Evolutionary conservation across 2,113 vertebrate species (phyloP).

Genomic region (Bambusicola thoracicus): DNA sequence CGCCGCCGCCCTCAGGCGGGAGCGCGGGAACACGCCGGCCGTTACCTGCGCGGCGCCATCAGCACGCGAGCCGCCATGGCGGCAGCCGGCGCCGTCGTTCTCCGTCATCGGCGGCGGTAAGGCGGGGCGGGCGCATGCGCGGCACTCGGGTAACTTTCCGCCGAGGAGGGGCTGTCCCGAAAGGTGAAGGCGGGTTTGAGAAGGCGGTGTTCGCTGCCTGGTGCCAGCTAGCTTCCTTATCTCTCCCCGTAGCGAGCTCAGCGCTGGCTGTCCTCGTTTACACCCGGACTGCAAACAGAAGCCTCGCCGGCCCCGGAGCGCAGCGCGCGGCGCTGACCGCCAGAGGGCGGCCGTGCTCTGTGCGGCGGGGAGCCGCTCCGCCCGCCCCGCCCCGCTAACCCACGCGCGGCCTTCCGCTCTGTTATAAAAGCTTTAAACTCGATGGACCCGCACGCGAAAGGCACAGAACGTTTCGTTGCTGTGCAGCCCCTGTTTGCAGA

Average conservation of each 20-base stretch:
- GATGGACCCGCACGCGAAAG: neutral
- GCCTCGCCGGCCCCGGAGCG: too few species aligned
- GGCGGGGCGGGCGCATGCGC: neutral
- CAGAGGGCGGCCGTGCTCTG: conserved; percentile 68
- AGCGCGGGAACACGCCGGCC: too few species aligned
- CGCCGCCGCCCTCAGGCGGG: too few species aligned
- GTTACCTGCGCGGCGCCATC: neutral
- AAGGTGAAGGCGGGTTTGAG: too few species aligned
- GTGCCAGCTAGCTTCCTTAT: neutral
- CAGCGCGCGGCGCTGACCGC: neutral
- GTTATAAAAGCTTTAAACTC: neutral
- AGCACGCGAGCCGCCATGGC: neutral
- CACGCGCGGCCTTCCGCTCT: too few species aligned
- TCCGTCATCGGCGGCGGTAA: neutral
- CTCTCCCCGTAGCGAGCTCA: neutral
- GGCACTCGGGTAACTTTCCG: neutral
- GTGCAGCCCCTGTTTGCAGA: neutral
- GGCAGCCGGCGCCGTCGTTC: too few species aligned
- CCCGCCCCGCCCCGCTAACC: too few species aligned
- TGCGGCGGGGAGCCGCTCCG: neutral
- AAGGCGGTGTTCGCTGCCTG: too few species aligned
- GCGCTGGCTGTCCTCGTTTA: neutral
- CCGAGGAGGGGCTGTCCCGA: too few species aligned
- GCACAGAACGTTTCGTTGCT: neutral
- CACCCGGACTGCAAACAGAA: rapidly evolving